phyloP scores from a whole-genome alignment of 92 coral and sea anemone genomes.

The Plumapathes pennacea region DNA sequence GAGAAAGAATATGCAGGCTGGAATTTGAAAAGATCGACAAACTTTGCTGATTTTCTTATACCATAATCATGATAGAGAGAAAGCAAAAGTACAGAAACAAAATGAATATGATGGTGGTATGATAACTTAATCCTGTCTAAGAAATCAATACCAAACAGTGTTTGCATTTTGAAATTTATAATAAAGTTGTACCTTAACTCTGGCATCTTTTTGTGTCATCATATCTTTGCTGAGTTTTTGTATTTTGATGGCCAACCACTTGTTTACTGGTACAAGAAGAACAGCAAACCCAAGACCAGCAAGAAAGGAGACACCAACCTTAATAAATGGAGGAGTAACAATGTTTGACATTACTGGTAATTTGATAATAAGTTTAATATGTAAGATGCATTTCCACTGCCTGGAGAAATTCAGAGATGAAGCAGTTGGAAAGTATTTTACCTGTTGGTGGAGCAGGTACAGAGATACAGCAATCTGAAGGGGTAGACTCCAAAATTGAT shows the following conservation, averaged over 20 bases:
- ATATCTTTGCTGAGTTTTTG: conserved; percentile 80
- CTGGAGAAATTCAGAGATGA: background rate
- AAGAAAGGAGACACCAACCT: conserved; percentile 93
- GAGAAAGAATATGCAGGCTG: background rate
- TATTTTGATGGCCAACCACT: conserved; percentile 85
- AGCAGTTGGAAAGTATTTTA: conserved; percentile 5
- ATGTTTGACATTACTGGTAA: background rate
- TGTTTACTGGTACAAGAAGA: conserved; percentile 84
- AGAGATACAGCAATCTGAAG: conserved; percentile 90
- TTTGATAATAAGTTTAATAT: background rate
- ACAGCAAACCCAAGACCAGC: conserved; percentile 92
- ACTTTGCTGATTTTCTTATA: background rate
- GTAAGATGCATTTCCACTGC: background rate
- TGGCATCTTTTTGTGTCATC: conserved; percentile 89
- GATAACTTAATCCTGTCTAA: background rate
- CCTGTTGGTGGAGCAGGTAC: conserved; percentile 92
- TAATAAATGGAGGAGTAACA: background rate
- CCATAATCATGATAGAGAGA: background rate
- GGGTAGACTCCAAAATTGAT: conserved; percentile 97
- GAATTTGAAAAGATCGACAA: background rate
- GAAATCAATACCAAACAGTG: background rate
- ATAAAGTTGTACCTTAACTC: conserved; percentile 72
- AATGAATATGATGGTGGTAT: too few species aligned
- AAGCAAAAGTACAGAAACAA: background rate
- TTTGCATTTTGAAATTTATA: background rate